Evolutionary conservation across 2,888 invertebrate species (phyloP), one percentile per base, ranked within the genome.

Genomic region (Boloria selene): DNA sequence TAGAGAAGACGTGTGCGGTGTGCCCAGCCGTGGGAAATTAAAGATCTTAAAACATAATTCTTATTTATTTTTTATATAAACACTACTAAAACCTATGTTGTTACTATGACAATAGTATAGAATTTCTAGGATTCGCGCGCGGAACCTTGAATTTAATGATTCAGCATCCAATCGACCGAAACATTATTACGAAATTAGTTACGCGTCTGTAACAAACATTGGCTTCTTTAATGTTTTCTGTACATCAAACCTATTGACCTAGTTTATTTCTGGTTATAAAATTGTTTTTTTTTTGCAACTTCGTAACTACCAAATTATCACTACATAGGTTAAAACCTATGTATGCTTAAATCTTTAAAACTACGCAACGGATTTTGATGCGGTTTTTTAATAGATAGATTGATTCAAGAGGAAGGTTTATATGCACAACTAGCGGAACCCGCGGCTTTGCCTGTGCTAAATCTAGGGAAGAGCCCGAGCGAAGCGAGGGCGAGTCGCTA

Each of bases 131-230:
- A 66, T 61, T 66, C 54, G 45, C 31, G 54, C 58, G 67, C 38
- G 6, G 52, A 61, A 61, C 76, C 76, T 77, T 78, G 74, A 70
- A 50, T 72, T 56, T 61, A 73, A 73, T 71, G 71, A 75, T 74
- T 74, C 72, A 72, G 73, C 68, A 67, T 66, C 69, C 75, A 74
- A 65, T 74, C 71, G 65, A 75, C 74, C 75, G 74, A 70, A 75
- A 77, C 73, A 64, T 68, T 62, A 67, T 69, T 61, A 65, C 66
- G 64, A 69, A 67, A 72, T 72, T 65, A 64, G 66, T 68, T 65
- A 68, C 62, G 56, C 66, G 66, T 64, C 64, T 66, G 64, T 31
- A 45, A 47, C 49, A 53, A 55, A 52, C 60, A 63, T 53, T 64
- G 54, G 13, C 31, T 65, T 61, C 63, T 55, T 55, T 22, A 52